These are phyloP conservation scores for Gonocerus acuteangulatus DNA, from an alignment of 2,888 invertebrate genomes.

Conservation along the genomic window DNA sequence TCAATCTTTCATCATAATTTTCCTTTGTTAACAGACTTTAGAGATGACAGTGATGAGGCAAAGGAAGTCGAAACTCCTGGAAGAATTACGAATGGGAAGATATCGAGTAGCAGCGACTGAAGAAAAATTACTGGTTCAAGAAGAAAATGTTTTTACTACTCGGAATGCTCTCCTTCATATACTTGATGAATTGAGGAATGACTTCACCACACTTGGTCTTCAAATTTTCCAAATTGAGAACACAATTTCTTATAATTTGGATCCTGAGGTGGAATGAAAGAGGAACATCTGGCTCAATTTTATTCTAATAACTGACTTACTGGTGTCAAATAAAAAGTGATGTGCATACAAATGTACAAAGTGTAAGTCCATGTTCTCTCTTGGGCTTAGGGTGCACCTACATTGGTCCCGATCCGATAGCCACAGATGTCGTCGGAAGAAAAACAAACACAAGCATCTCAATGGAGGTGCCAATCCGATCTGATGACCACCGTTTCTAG, in stretches of 20 bases:
- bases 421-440: too few relatives aligned
- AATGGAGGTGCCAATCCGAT: too few relatives aligned
- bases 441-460: too few relatives aligned
- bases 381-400: too few relatives aligned
- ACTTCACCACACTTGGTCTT: constrained; percentile 51
- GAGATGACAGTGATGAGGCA: constrained; percentile 60
- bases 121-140: constrained; percentile 49
- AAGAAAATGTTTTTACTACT: constrained; percentile 51
- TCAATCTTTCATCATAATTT: too few relatives aligned
- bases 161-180: constrained; percentile 54
- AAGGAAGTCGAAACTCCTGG: constrained; percentile 56
- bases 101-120: constrained; percentile 47
- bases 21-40: constrained; percentile 46
- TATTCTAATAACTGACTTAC: neutral
- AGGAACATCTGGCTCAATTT: neutral
- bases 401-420: too few relatives aligned
- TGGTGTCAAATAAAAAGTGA: too few relatives aligned
- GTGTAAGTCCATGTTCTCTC: too few relatives aligned
- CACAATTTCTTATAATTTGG: constrained; percentile 32
- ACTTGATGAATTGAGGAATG: constrained; percentile 51
- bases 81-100: constrained; percentile 44
- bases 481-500: too few relatives aligned
- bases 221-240: constrained; percentile 38
- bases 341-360: too few relatives aligned
- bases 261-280: neutral